A percentile compares a stretch with the other conserved stretches of the same genome.
These are phyloP conservation scores for Helicolenus hilgendorfi DNA, from an alignment of 2,797 vertebrate species.

Conservation along the genomic window DNA sequence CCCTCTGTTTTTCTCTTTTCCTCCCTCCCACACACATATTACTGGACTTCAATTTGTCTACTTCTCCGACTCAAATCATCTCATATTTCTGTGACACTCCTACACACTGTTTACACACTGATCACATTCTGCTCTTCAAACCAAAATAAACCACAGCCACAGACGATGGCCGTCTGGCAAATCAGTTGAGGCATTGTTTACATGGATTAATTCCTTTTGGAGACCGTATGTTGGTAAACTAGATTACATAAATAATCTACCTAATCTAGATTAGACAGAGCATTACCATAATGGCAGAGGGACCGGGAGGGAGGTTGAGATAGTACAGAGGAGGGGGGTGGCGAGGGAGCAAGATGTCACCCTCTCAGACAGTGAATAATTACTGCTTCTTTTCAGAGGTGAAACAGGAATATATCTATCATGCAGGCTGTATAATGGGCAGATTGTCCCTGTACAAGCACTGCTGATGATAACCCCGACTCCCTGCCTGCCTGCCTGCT, in stretches of 20 bases:
- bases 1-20: constrained; percentile 27
- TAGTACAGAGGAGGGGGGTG: not conserved
- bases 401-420: constrained; percentile 50
- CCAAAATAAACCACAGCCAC: constrained; percentile 50
- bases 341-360: constrained; percentile 62
- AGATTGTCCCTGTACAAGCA: constrained; percentile 63
- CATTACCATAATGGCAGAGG: constrained; percentile 56
- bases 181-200: constrained; percentile 51
- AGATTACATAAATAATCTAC: constrained; percentile 81
- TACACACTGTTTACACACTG: constrained; percentile 34
- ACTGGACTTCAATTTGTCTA: constrained; percentile 13
- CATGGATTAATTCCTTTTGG: constrained; percentile 64
- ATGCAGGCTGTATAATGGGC: constrained; percentile 64
- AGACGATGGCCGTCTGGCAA: constrained; percentile 28
- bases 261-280: constrained; percentile 79
- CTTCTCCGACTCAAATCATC: constrained; percentile 18
- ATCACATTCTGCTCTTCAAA: constrained; percentile 48
- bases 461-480: constrained; percentile 33
- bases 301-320: not conserved
- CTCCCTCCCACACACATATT: constrained; percentile 12
- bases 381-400: constrained; percentile 60
- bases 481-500: constrained; percentile 33
- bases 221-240: constrained; percentile 72
- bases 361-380: constrained; percentile 61
- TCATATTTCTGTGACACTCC: constrained; percentile 44